Base-by-base conservation (phyloP, 2,113 vertebrate genomes). In the Sinocyclocheilus maitianheensis region DNA sequence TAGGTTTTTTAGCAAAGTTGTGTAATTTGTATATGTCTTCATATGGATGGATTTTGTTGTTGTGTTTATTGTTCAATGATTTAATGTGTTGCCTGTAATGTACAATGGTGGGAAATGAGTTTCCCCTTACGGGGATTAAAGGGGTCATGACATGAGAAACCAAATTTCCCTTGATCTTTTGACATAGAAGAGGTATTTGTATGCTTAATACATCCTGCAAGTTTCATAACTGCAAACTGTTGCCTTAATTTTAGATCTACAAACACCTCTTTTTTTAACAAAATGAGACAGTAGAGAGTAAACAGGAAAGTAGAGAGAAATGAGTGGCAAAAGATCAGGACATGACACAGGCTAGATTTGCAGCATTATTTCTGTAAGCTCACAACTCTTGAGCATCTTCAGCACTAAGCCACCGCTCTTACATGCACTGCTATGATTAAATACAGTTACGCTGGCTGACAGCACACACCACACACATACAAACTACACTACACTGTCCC, bases 401-500 rank as follows among this genome's bases (percentile, higher is more conserved):
- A 75, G 22, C 22, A 75, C 2, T 76, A n/a, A 24, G 43, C 72
- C 40, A 62, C 77, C n/a, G n/a, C 40, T 46, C 60, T 20, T 9
- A 18, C 43, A 81, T 18, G n/a, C 40, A 1, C 10, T 67, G 24
- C 24, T 77, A 43, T 24, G 14, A 18, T 14, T 60, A 75, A 48
- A 82, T 72, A 62, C 51, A 51, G 51, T 84, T 65, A 55, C 14
- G 10, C 74, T 30, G 58, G 14, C 43, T 53, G 75, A 43, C 34
- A 51, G 48, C 65, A 60, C 53, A 30, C 20, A 53, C 11, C 62
- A 78, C 60, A 55, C 84, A 80, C 51, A 86, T 24, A 51, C 53
- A 30, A 65, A 83, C 43, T 51, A 83, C 22, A 63, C 24, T 24
- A 78, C 14, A 53, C 62, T 77, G 62, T 85, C 60, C 84, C 20